Conservation (phyloP, 2,113 vertebrate genomes). For the Centropus bengalensis region DNA sequence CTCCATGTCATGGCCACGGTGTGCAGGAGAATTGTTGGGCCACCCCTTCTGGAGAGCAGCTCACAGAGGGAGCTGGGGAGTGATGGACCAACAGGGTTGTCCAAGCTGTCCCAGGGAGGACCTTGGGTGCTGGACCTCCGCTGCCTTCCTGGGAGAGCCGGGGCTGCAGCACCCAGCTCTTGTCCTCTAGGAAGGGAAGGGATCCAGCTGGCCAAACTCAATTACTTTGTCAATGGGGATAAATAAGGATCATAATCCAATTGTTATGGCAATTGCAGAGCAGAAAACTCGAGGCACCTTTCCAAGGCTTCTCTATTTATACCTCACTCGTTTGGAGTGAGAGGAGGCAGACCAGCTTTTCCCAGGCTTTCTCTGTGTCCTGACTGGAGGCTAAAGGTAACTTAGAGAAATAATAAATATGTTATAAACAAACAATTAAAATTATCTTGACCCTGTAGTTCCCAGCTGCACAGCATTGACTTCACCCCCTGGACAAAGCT, state of each 20-base stretch:
- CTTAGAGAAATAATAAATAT: background rate
- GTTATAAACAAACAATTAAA: background rate
- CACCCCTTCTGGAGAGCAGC: no score
- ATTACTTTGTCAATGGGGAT: conserved; percentile 34
- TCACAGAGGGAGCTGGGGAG: no score
- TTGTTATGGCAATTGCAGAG: conserved; percentile 35
- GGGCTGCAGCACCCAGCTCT: background rate
- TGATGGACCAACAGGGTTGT: no score
- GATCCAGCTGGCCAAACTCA: conserved; percentile 6
- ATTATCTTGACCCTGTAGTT: background rate
- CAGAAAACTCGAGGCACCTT: conserved; percentile 4
- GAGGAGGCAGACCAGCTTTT: background rate
- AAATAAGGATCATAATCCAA: conserved; percentile 54
- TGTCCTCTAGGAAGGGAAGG: background rate
- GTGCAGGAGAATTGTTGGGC: no score
- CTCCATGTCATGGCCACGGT: no score
- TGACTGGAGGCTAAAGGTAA: background rate
- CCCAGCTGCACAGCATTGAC: background rate
- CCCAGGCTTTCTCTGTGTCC: background rate
- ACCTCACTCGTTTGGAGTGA: background rate
- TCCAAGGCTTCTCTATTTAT: conserved; percentile 43
- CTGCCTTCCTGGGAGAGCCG: background rate
- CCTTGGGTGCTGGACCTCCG: fast-evolving
- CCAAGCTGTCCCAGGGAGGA: no score
- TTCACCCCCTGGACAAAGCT: background rate